phyloP scores from a whole-genome alignment of 64 coral and sea anemone genomes.

The Catalaphyllia jardinei region DNA sequence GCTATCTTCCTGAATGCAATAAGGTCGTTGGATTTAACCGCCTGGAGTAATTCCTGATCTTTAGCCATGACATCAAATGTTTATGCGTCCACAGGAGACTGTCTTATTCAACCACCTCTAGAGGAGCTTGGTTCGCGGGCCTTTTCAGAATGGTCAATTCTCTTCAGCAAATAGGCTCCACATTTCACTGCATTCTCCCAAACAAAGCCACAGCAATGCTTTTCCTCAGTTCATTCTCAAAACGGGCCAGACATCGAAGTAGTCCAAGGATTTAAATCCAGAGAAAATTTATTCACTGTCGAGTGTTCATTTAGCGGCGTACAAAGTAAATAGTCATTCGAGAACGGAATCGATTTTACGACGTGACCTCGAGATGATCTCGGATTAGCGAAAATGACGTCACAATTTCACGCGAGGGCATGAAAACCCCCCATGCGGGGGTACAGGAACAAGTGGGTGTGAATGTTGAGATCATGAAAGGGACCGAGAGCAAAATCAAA shows the following conservation, averaged over 20 bases:
- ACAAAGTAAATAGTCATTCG: slow-evolving; percentile 34
- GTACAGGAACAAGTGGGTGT: background rate
- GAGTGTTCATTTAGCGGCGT: background rate
- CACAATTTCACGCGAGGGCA: background rate
- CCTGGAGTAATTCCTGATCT: slow-evolving; percentile 86
- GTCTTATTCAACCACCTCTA: background rate
- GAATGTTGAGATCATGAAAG: too few relatives aligned
- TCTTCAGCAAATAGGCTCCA: background rate
- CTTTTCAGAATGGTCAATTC: background rate
- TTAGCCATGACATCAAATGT: slow-evolving; percentile 67
- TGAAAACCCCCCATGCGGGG: background rate
- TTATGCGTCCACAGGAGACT: background rate
- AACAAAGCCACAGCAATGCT: background rate
- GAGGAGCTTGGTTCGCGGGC: background rate
- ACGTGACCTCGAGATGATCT: slow-evolving; percentile 21
- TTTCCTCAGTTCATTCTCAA: background rate
- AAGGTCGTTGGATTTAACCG: slow-evolving; percentile 77
- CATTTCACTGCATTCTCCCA: background rate
- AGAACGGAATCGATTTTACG: slow-evolving; percentile 29
- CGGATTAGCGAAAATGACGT: slow-evolving; percentile 38
- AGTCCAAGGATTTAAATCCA: slow-evolving; percentile 25
- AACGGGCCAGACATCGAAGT: background rate
- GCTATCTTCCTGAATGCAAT: slow-evolving; percentile 72
- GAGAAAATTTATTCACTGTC: background rate
- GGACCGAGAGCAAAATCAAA: background rate